Base-by-base conservation (phyloP, 2,888 invertebrate genomes). In the Rhingia rostrata region DNA sequence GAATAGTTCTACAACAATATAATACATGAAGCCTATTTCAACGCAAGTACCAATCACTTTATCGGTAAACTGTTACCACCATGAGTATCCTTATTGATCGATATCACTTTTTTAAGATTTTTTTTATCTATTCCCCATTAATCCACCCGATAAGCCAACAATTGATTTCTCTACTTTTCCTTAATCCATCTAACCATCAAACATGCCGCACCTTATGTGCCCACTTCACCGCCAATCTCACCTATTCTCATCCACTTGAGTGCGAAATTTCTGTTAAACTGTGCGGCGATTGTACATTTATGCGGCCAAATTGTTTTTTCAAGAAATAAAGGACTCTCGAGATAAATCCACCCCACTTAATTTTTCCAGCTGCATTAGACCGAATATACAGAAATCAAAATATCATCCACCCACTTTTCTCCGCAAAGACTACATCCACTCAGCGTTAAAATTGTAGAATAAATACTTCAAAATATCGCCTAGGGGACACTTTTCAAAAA, bases 361-460 rank as follows among this genome's bases (percentile, higher is more conserved):
- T 47, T 49, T 75, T 84, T 75, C 70, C 84, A 84, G 84, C 70
- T 84, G 84, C 70, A 75, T 84, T 80, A 80, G 74, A 70, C 60
- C 45, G 70, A 80, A 84, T 84, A 22, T 22, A 84, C 74, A 84
- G 84, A 80, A 63, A 84, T 75, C 70, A 74, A 84, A 75, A 74
- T 53, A 80, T 75, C 61, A 54, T 70, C 69, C 41, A 45, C 77
- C 67, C 41, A 67, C 70, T 47, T 35, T 70, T 35, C 12, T 22
- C 0, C 32, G 9, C 33, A 66, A 37, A 30, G 32, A 43, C 67
- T 63, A 54, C 64, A 73, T 69, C 32, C 64, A 60, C 70, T 75
- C 60, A 70, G 37, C 45, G 60, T 56, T 60, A 64, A 84, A 84
- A 75, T 80, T 84, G 64, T 33, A 66, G 60, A 80, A 70, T 75